Evolutionary conservation across 2,113 vertebrate genomes (phyloP), one percentile per base, ranked within the genome.

Genomic region (Nycticebus coucang): DNA sequence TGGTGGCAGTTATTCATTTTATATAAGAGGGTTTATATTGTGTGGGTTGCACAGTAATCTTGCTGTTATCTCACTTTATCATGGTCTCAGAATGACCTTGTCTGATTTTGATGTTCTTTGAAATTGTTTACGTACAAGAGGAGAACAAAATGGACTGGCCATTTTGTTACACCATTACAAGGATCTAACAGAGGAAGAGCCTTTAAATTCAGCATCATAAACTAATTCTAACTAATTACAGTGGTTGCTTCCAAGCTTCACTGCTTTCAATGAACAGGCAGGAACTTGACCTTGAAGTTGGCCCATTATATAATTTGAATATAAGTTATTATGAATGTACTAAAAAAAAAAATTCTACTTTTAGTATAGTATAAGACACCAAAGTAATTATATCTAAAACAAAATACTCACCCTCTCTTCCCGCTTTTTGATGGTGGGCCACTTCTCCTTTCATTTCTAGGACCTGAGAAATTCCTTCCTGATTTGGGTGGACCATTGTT

Each of bases 381-480:
- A 19, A 89, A 33, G 14, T 33, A 90, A 69, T 55, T 86, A 30
- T 0, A 62, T 28, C 0, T 37, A 66, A 71, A 77, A 66, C 37
- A 62, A 80, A 91, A 21, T n/a, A 99, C 99, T 99, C 96, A 99
- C 99, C 99, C 99, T 98, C 99, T 99, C 95, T 99, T 99, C 4
- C 99, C 99, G 59, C 98, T 96, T 98, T 99, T 99, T 96, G 98
- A 96, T 60, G 99, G 99, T 45, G 98, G 98, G 12, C 99, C 99
- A 92, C 98, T 99, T 60, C 99, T 98, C 81, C 99, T 98, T 90
- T 99, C 99, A 30, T 99, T 99, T 95, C 99, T 99, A 71, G 98
- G 99, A 8, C 99, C 99, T 2, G 99, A 97, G 95, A 99, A 99
- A 94, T 99, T 99, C 55, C 99, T 99, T 85, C 99, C 99, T 0